Conservation (phyloP, 2,113 vertebrate genomes). For the Isichthys henryi region DNA sequence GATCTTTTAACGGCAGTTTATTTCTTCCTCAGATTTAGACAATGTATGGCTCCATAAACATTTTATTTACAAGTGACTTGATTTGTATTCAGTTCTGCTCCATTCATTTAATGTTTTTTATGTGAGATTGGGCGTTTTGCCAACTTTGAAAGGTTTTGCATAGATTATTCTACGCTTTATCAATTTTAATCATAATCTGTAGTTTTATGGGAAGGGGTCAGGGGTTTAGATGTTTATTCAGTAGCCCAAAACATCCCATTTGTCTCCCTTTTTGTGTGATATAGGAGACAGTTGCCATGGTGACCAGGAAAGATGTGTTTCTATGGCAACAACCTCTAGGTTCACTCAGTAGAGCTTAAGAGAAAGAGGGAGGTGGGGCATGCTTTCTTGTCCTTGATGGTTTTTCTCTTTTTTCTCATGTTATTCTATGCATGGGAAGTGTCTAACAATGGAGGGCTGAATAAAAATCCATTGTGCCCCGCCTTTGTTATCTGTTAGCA, state of each 20-base stretch:
- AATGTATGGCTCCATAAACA: neutral
- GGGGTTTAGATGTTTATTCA: slow-evolving; percentile 39
- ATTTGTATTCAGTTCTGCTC: neutral
- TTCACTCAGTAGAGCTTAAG: slow-evolving; percentile 30
- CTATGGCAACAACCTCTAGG: slow-evolving; percentile 48
- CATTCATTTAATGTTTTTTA: neutral
- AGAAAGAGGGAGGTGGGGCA: slow-evolving; percentile 12
- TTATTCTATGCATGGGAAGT: neutral
- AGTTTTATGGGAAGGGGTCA: slow-evolving; percentile 31
- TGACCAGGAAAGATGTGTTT: slow-evolving; percentile 43
- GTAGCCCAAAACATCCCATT: slow-evolving; percentile 16
- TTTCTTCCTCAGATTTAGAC: neutral
- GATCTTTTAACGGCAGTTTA: neutral
- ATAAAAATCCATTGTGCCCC: neutral
- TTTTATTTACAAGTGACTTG: neutral
- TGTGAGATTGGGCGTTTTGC: neutral
- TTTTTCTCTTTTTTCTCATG: neutral
- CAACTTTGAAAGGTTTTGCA: neutral
- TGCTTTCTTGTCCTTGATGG: neutral
- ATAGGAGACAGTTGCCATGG: slow-evolving; percentile 48
- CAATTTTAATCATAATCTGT: neutral
- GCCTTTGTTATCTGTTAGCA: neutral
- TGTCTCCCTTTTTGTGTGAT: slow-evolving; percentile 18
- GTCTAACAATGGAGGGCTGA: neutral
- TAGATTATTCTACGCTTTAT: slow-evolving; percentile 14